Evolutionary conservation across 2,888 invertebrate genomes (phyloP).

Genomic region (Agrotis segetum): DNA sequence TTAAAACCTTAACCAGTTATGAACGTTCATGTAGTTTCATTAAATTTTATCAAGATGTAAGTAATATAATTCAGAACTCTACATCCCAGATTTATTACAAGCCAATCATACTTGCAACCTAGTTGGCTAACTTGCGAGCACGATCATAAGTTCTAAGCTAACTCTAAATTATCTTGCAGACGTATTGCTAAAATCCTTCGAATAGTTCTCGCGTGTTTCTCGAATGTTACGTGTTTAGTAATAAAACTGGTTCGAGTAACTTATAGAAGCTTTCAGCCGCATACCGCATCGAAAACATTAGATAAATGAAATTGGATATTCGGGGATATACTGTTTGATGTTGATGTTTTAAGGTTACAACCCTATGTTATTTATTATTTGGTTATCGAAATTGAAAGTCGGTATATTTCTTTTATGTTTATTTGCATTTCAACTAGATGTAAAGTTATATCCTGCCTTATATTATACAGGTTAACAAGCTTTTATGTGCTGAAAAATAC

Average conservation of each 20-base stretch:
- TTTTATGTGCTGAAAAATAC: too few relatives aligned
- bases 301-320: conserved; percentile 49
- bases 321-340: conserved; percentile 14
- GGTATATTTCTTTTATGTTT: too few relatives aligned
- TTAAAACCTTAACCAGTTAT: neutral
- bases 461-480: too few relatives aligned
- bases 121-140: conserved; percentile 30
- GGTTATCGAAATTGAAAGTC: conserved; percentile 2
- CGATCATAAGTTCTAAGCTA: conserved; percentile 37
- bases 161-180: conserved; percentile 39
- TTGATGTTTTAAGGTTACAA: conserved; percentile 19
- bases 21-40: neutral
- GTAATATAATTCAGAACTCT: conserved; percentile 22
- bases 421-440: too few relatives aligned
- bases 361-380: neutral
- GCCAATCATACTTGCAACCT: conserved; percentile 33
- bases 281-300: conserved; percentile 51
- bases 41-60: conserved; percentile 20
- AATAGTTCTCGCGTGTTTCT: conserved; percentile 57
- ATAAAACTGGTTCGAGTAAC: conserved; percentile 59
- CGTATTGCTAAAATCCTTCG: conserved; percentile 38
- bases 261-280: conserved; percentile 47
- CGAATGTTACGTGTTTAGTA: conserved; percentile 50
- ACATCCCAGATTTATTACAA: conserved; percentile 29
- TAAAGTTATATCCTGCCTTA: too few relatives aligned